These are phyloP conservation scores for Cabera pusaria DNA, from an alignment of 2,888 invertebrate species.

Conservation along the genomic window DNA sequence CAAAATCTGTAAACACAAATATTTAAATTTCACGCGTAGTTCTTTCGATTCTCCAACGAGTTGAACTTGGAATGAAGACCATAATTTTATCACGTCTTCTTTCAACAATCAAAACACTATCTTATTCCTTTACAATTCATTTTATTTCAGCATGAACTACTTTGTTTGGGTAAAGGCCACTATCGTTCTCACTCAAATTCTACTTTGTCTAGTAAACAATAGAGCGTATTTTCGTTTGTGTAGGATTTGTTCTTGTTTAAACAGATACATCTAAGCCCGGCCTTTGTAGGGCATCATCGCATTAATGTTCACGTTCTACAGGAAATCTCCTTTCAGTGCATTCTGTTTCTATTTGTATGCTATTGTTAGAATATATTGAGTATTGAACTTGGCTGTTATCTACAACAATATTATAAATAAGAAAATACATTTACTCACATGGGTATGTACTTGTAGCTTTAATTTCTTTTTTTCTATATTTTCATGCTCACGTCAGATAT, in stretches of 20 bases:
- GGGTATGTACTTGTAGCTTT: no score
- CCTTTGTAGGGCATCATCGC: conserved; percentile 64
- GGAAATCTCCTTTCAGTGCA: conserved; percentile 42
- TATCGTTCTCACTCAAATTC: no score
- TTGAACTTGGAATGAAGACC: conserved; percentile 13
- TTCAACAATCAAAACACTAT: conserved; percentile 14
- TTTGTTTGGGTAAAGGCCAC: conserved; percentile 7
- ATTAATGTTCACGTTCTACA: conserved; percentile 52
- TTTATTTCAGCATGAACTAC: conserved; percentile 7
- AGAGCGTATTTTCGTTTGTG: conserved; percentile 27
- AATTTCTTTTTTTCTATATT: no score
- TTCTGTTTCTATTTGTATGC: conserved; percentile 12
- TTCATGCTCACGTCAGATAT: no score
- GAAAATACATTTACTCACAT: no score
- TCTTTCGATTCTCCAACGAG: no score
- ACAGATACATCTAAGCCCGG: conserved; percentile 42
- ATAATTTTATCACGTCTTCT: neutral
- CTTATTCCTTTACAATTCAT: neutral
- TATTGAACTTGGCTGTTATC: no score
- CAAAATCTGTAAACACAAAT: no score
- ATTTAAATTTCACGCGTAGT: neutral
- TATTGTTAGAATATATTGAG: no score
- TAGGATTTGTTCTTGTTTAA: conserved; percentile 17
- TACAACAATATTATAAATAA: no score
- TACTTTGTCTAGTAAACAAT: conserved; percentile 1